Evolutionary conservation across 2,888 invertebrate genomes (phyloP).

Genomic region (Athripsodes cinereus): DNA sequence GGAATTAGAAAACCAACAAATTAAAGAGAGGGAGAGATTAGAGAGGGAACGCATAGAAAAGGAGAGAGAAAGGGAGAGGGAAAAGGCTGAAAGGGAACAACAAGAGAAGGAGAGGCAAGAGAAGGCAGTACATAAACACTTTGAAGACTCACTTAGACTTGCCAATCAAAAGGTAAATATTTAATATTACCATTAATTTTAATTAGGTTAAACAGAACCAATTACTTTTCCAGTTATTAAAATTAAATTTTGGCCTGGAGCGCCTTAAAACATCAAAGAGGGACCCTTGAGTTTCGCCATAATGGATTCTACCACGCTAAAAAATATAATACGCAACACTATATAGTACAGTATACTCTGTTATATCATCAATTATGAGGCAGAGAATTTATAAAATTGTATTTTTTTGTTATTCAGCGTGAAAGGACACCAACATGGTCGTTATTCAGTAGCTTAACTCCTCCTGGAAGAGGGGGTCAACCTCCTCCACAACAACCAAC

Average conservation of each 20-base stretch:
- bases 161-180: slow-evolving; percentile 66
- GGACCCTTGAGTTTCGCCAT: background rate
- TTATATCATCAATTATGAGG: no score
- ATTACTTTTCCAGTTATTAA: no score
- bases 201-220: no score
- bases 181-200: no score
- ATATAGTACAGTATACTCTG: no score
- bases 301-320: background rate
- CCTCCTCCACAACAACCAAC: background rate
- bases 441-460: slow-evolving; percentile 49
- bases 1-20: slow-evolving; percentile 19
- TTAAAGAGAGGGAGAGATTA: slow-evolving; percentile 51
- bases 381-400: no score
- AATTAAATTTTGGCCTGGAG: no score
- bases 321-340: background rate
- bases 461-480: slow-evolving; percentile 34
- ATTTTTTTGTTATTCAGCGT: slow-evolving; percentile 35
- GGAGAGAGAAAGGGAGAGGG: slow-evolving; percentile 46
- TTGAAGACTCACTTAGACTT: slow-evolving; percentile 77
- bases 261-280: no score
- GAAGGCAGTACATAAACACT: slow-evolving; percentile 79
- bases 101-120: slow-evolving; percentile 55
- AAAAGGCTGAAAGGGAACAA: slow-evolving; percentile 47
- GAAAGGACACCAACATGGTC: slow-evolving; percentile 52
- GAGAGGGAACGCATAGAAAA: slow-evolving; percentile 36